Percentiles rank a stretch among this genome's conserved stretches.
phyloP scores from a whole-genome alignment of 2,797 vertebrate genomes.

The Lagodon rhomboides region DNA sequence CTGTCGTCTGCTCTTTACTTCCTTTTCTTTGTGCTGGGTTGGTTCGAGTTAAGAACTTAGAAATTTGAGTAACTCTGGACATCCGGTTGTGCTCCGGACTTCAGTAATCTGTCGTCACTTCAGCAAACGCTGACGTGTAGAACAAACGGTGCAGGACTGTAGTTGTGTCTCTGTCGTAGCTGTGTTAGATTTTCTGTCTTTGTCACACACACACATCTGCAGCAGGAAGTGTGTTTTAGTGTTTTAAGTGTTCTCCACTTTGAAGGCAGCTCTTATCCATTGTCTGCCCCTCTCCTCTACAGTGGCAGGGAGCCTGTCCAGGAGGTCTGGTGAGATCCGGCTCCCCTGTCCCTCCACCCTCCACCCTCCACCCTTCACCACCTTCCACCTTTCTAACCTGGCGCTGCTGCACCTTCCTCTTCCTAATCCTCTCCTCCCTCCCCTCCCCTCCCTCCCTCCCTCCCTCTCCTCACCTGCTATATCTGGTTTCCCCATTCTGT shows the following conservation, averaged over 20 bases:
- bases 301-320: slow-evolving; percentile 93
- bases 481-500: slow-evolving; percentile 51
- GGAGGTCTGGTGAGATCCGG: slow-evolving; percentile 97
- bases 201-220: slow-evolving; percentile 10
- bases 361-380: neutral
- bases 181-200: neutral
- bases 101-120: neutral
- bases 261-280: slow-evolving; percentile 85
- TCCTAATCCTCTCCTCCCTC: slow-evolving; percentile 19
- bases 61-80: neutral
- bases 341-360: slow-evolving; percentile 68
- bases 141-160: neutral
- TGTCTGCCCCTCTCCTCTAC: slow-evolving; percentile 93
- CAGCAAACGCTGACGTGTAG: neutral
- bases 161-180: neutral
- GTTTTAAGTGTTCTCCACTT: slow-evolving; percentile 55
- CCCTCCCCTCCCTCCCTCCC: neutral
- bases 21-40: slow-evolving; percentile 2
- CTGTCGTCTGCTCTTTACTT: slow-evolving; percentile 3
- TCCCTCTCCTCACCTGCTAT: slow-evolving; percentile 36
- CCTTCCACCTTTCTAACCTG: slow-evolving; percentile 29
- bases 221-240: slow-evolving; percentile 50
- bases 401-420: slow-evolving; percentile 53
- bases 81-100: neutral
- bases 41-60: slow-evolving; percentile 17